Base-by-base conservation (phyloP, 1,140 invertebrate genomes). In the Neomicropteryx cornuta region DNA sequence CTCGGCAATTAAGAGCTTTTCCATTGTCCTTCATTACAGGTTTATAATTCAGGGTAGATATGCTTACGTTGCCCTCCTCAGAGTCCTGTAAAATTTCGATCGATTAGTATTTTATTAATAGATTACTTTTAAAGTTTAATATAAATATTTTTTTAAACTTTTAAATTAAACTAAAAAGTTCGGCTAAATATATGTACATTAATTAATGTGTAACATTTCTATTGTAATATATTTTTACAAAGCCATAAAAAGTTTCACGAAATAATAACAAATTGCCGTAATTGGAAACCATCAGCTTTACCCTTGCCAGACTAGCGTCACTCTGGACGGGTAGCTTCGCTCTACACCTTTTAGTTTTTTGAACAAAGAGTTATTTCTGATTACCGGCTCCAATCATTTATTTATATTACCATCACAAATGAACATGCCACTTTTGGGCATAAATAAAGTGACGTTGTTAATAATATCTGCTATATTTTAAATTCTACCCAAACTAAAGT, bases 1-100 rank as follows among this genome's bases (percentile, higher is more conserved):
- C 87, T 43, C 82, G 73, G 53, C 89, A 93, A 20, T 77, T 80
- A 10, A 93, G 65, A 19, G 75, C 60, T 54, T 81, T 80, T 11
- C 78, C 81, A 54, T 90, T 83, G 61, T 93, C 83, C 23, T 73
- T 67, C 38, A 62, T 65, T 33, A 48, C 34, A 18, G 61, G 61
- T 21, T 54, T 57, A 53, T 56, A 62, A 34, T 53, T 50, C 23
- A 65, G 43, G 23, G 62, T 17, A 4, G 61, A 62, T 36, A 57
- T 56, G 2, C 57, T 65, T 39, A 62, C 61, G 40, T 60, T 60
- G 18, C 52, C 49, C n/a, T 56, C 52, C 17, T 54, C 50, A n/a
- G 48, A 33, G 10, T 55, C 55, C 60, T 62, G 49, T 21, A 34
- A 50, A 42, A 28, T 21, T 24, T 19, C 20, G 14, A 11, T 19